These are phyloP conservation scores for Gasterosteus aculeatus DNA, from an alignment of 2,113 vertebrate genomes.

Conservation along the genomic window DNA sequence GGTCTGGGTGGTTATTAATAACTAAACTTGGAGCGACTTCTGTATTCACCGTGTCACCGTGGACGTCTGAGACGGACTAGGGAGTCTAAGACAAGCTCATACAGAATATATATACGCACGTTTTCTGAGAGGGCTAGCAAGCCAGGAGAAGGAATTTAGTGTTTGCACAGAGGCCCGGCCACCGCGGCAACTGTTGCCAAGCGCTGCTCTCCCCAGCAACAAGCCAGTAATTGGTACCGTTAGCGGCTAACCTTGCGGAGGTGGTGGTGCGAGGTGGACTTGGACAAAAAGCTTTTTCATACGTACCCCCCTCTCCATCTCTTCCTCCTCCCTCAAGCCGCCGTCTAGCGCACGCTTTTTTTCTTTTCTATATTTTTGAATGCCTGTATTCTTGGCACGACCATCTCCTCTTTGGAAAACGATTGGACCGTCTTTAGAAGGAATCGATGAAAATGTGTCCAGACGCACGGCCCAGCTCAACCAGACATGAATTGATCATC, in stretches of 20 bases:
- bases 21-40: constrained; percentile 71
- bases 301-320: constrained; percentile 54
- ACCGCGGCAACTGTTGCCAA: constrained; percentile 77
- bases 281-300: constrained; percentile 78
- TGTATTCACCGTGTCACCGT: constrained; percentile 61
- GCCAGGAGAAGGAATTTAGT: constrained; percentile 66
- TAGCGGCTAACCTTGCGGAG: constrained; percentile 78
- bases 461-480: constrained; percentile 75
- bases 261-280: constrained; percentile 69
- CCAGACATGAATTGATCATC: constrained; percentile 82
- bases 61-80: constrained; percentile 29
- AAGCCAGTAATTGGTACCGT: constrained; percentile 81
- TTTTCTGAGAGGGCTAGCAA: constrained; percentile 39
- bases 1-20: constrained; percentile 70
- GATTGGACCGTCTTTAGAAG: constrained; percentile 78
- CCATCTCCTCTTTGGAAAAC: constrained; percentile 35
- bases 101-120: background rate
- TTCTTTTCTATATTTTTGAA: constrained; percentile 9
- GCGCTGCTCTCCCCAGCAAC: constrained; percentile 74
- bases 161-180: constrained; percentile 73
- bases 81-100: constrained; percentile 11
- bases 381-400: constrained; percentile 64
- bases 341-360: constrained; percentile 17
- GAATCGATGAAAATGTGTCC: constrained; percentile 78
- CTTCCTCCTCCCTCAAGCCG: constrained; percentile 39